A percentile compares a stretch with the other conserved stretches of the same genome.
Conservation (phyloP, 2,888 invertebrate species). For the Ophioninae sp. region DNA sequence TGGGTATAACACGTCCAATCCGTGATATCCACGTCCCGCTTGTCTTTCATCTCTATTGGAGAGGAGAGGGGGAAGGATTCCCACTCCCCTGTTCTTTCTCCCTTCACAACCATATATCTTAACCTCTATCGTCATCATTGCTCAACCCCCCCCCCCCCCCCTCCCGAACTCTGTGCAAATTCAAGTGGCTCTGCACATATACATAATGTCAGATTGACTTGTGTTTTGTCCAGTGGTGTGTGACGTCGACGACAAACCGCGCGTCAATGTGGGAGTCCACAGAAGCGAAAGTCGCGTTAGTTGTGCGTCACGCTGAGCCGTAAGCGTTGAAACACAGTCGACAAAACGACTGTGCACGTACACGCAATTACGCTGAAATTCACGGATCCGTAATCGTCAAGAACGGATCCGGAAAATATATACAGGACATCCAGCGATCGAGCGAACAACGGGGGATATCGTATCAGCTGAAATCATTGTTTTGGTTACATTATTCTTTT, state of each 20-base stretch:
- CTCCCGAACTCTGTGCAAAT: background rate
- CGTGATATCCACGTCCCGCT: conserved; percentile 25
- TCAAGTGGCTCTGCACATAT: conserved; percentile 1
- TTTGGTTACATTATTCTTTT: background rate
- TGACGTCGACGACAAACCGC: background rate
- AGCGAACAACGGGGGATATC: background rate
- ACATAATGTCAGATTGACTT: conserved; percentile 36
- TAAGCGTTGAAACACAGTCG: conserved; percentile 22
- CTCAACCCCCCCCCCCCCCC: background rate
- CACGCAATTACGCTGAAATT: background rate
- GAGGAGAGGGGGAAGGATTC: no score
- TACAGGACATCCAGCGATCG: background rate
- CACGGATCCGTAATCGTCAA: background rate
- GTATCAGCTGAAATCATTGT: background rate
- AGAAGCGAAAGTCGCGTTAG: conserved; percentile 8
- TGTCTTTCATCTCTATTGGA: conserved; percentile 40
- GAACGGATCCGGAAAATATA: background rate
- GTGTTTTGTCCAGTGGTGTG: conserved; percentile 44
- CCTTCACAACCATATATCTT: background rate
- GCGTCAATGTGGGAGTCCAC: background rate
- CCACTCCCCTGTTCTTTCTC: background rate
- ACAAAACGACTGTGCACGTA: background rate
- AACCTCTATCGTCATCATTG: no score
- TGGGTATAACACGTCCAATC: conserved; percentile 44
- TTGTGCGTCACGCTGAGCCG: conserved; percentile 18